Base-by-base conservation (phyloP, 2,113 vertebrate species). In the Neotragus pygmaeus region DNA sequence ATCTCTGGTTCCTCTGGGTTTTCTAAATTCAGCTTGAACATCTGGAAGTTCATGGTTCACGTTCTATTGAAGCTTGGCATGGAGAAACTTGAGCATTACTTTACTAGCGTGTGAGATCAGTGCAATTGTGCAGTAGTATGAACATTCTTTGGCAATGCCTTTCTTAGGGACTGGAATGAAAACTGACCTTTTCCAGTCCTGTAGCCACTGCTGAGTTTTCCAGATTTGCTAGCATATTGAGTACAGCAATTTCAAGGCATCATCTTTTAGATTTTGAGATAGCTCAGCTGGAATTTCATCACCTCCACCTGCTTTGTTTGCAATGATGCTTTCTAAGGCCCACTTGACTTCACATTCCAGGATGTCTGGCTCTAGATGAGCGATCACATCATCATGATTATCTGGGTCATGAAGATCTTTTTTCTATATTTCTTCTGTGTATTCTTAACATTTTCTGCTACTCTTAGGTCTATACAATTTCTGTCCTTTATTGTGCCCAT, bases 51-150 rank as follows among this genome's bases (percentile, higher is more conserved):
- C 66, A 39, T 6, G 5, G 66, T 70, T 70, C 66, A 12, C 0
- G 0, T 39, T 12, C 19, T 39, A 1, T 12, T 70, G 66, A 36
- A 70, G n/a, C 66, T 12, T 70, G 19, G 66, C 1, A 0, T 70
- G n/a, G 66, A 70, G n/a, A 70, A 70, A 6, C 23, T 12, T 70
- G n/a, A 70, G n/a, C n/a, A 70, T 70, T 11, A 36, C 2, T 70
- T 70, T 36, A 23, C 19, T 70, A 70, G n/a, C 0, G 0, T 70
- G 66, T 36, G n/a, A 39, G 19, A 70, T 70, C 17, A 39, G n/a
- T 23, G n/a, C 9, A 39, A 12, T 11, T 70, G 66, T 70, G n/a
- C 36, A 21, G 19, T 70, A 70, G n/a, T 39, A 6, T 39, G n/a
- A 70, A 70, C 9, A 70, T 12, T 70, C 19, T 70, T 36, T 36